phyloP scores from a whole-genome alignment of 2,797 vertebrate genomes.

The Muraenolepis orangiensis region DNA sequence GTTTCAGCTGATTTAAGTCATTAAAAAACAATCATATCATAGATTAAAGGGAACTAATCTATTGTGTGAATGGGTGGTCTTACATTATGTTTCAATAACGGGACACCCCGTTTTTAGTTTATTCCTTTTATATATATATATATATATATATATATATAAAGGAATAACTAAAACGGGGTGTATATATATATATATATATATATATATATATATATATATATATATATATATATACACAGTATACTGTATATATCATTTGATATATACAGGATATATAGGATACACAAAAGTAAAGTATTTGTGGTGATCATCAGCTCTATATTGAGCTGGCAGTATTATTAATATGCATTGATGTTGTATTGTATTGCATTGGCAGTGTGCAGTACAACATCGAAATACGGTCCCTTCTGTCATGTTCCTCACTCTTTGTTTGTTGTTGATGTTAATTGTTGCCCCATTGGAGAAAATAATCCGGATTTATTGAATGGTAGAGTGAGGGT shows the following conservation, averaged over 20 bases:
- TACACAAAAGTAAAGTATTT: neutral
- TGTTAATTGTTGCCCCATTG: neutral
- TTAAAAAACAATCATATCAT: neutral
- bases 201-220: neutral
- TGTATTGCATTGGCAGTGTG: neutral
- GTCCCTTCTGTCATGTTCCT: neutral
- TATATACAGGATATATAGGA: neutral
- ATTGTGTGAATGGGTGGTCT: neutral
- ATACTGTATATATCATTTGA: neutral
- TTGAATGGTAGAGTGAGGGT: neutral
- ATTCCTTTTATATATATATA: too few species aligned
- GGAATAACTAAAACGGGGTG: too few species aligned
- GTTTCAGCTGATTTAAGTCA: too few species aligned
- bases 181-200: too few species aligned
- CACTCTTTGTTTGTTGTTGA: neutral
- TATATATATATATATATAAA: neutral
- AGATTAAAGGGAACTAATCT: neutral
- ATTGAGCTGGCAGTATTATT: neutral
- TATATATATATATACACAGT: neutral
- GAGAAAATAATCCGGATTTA: neutral
- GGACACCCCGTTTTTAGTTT: too few species aligned
- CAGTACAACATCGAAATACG: neutral
- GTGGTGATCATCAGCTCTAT: neutral
- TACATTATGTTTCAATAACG: neutral
- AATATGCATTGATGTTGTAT: too few species aligned